Evolutionary conservation across 1,140 invertebrate species (phyloP).

Genomic region (Temnothorax curvispinosus): DNA sequence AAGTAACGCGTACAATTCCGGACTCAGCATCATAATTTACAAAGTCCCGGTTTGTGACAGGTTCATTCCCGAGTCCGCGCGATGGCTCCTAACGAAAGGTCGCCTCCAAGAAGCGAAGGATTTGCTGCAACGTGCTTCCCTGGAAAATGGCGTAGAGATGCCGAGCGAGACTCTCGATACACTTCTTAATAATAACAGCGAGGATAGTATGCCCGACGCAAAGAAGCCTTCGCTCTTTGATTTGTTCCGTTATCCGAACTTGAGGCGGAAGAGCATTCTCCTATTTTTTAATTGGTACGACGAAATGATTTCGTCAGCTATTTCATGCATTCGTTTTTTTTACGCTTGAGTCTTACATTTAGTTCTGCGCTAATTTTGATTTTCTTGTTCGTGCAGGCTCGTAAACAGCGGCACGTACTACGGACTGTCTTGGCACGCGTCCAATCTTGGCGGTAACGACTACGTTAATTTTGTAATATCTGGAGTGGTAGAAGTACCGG

Average conservation of each 20-base stretch:
- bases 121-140: slow-evolving; percentile 89
- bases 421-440: slow-evolving; percentile 92
- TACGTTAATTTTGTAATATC: slow-evolving; percentile 92
- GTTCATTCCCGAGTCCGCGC: slow-evolving; percentile 93
- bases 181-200: slow-evolving; percentile 84
- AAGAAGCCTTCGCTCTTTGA: slow-evolving; percentile 88
- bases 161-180: slow-evolving; percentile 86
- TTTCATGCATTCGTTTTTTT: slow-evolving; percentile 21
- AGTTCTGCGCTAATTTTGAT: not conserved
- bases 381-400: slow-evolving; percentile 86
- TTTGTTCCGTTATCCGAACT: slow-evolving; percentile 90
- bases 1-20: not conserved
- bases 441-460: slow-evolving; percentile 90
- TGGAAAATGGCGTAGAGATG: slow-evolving; percentile 88
- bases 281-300: slow-evolving; percentile 93
- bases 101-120: slow-evolving; percentile 89
- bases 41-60: slow-evolving; percentile 76
- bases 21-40: slow-evolving; percentile 10
- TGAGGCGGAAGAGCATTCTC: slow-evolving; percentile 90
- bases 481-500: slow-evolving; percentile 92
- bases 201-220: slow-evolving; percentile 82
- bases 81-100: slow-evolving; percentile 93
- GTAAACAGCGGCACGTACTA: slow-evolving; percentile 93
- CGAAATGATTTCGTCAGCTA: not conserved
- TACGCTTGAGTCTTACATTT: not conserved